A percentile compares a stretch with the other conserved stretches of the same genome.
Conservation (phyloP, 2,113 vertebrate genomes). For the Poeciliopsis prolifica region DNA sequence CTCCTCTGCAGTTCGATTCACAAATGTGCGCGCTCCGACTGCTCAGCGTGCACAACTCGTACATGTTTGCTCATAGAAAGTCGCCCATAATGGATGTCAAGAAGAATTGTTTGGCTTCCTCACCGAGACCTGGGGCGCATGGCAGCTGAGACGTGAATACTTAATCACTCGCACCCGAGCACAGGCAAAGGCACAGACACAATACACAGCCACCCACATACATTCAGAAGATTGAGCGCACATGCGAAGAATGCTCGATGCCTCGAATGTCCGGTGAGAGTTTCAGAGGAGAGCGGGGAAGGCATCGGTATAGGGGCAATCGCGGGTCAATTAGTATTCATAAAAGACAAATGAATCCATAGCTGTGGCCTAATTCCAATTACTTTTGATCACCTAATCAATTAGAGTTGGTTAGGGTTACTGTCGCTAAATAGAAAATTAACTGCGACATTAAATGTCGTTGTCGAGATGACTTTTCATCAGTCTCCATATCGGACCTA, state of each 20-base stretch:
- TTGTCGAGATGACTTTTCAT: slow-evolving; percentile 66
- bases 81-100: slow-evolving; percentile 58
- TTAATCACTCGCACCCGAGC: slow-evolving; percentile 51
- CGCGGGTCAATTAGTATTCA: slow-evolving; percentile 79
- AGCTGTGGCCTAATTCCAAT: slow-evolving; percentile 77
- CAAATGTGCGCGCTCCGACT: slow-evolving; percentile 39
- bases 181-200: slow-evolving; percentile 15
- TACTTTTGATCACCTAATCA: slow-evolving; percentile 81
- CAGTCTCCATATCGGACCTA: slow-evolving; percentile 67
- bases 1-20: slow-evolving; percentile 13
- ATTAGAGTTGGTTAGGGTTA: slow-evolving; percentile 78
- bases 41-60: background rate
- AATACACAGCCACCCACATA: slow-evolving; percentile 2
- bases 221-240: slow-evolving; percentile 4
- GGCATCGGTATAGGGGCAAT: slow-evolving; percentile 49
- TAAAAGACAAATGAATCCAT: slow-evolving; percentile 79
- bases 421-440: slow-evolving; percentile 78
- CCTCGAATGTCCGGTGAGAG: slow-evolving; percentile 35
- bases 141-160: slow-evolving; percentile 52
- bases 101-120: slow-evolving; percentile 58
- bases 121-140: slow-evolving; percentile 25
- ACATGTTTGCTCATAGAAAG: background rate
- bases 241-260: slow-evolving; percentile 15
- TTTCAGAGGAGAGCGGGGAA: slow-evolving; percentile 23
- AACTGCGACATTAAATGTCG: slow-evolving; percentile 69